A percentile compares a stretch with the other conserved stretches of the same genome.
phyloP scores from a whole-genome alignment of 2,888 invertebrate species.

The Cephus pygmeus region DNA sequence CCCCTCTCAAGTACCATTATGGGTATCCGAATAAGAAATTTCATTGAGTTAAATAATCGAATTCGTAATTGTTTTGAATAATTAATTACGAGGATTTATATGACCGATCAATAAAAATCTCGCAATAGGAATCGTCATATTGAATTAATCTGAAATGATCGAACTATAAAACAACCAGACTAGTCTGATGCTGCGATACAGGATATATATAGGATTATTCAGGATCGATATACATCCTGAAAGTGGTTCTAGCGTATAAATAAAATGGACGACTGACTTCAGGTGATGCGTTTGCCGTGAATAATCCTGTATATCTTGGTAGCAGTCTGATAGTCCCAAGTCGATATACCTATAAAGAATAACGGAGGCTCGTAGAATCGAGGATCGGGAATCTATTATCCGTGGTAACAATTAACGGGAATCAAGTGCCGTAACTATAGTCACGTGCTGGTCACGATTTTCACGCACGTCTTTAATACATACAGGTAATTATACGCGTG shows the following conservation, averaged over 20 bases:
- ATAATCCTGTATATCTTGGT: constrained; percentile 9
- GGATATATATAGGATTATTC: background rate
- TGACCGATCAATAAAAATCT: background rate
- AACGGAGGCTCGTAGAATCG: background rate
- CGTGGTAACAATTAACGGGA: background rate
- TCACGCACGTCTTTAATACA: background rate
- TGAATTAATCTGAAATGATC: background rate
- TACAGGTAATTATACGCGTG: background rate
- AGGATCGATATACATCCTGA: background rate
- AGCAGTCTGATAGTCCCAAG: constrained; percentile 30
- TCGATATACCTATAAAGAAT: background rate
- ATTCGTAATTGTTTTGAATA: background rate
- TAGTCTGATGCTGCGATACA: background rate
- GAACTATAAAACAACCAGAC: background rate
- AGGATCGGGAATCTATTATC: background rate
- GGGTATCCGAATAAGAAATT: too few relatives aligned
- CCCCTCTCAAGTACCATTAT: background rate
- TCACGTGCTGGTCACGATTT: background rate
- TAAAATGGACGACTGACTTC: background rate
- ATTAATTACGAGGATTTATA: background rate
- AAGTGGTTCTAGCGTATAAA: background rate
- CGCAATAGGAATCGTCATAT: background rate
- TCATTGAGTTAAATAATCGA: too few relatives aligned
- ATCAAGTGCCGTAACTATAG: background rate
- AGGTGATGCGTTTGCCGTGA: background rate